Conservation (phyloP, 1,140 invertebrate genomes). For the Centruroides vittatus region DNA sequence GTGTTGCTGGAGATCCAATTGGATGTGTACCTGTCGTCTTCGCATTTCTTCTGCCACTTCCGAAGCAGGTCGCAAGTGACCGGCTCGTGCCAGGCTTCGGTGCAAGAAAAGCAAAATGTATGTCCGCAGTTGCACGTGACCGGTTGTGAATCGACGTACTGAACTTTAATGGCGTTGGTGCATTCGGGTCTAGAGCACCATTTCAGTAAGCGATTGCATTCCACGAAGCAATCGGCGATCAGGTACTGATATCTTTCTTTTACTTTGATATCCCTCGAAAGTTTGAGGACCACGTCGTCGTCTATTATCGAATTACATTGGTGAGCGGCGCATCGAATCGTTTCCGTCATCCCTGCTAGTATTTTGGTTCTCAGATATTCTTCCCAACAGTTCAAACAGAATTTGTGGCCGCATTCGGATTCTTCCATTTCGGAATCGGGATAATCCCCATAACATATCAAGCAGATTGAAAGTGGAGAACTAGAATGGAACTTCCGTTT, state of each 20-base stretch:
- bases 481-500: neutral
- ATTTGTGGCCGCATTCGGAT: conserved; percentile 89
- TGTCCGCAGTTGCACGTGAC: conserved; percentile 86
- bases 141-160: conserved; percentile 75
- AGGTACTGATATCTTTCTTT: conserved; percentile 94
- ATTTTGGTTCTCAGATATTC: conserved; percentile 97
- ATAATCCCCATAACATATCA: neutral
- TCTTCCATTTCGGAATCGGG: conserved; percentile 63
- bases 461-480: neutral
- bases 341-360: conserved; percentile 64
- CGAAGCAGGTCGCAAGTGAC: conserved; percentile 83
- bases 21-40: conserved; percentile 96
- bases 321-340: conserved; percentile 81
- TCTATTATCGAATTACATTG: conserved; percentile 76
- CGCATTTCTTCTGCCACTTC: conserved; percentile 98
- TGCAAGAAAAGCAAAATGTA: conserved; percentile 91
- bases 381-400: conserved; percentile 88
- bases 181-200: conserved; percentile 98
- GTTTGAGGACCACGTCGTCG: conserved; percentile 85
- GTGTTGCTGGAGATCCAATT: conserved; percentile 99
- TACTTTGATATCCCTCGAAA: conserved; percentile 35
- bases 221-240: conserved; percentile 95
- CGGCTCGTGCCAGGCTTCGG: conserved; percentile 97
- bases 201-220: conserved; percentile 87
- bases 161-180: conserved; percentile 87